A percentile compares a stretch with the other conserved stretches of the same genome.
Evolutionary conservation across 2,797 vertebrate genomes (phyloP).

Genomic region (Phalloptychus januarius): DNA sequence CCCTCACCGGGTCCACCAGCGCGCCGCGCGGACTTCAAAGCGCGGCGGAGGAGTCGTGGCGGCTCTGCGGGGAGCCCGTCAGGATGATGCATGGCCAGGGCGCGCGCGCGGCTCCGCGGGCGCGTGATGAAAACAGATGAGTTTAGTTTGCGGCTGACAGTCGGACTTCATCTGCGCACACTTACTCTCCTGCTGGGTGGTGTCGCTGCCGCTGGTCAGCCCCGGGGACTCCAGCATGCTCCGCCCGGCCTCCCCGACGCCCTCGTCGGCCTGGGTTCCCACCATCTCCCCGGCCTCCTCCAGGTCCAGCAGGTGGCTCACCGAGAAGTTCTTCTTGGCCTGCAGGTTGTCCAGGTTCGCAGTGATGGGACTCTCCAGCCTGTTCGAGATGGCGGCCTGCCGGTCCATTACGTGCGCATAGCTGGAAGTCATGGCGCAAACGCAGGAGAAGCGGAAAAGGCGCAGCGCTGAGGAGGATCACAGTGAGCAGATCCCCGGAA

Average conservation of each 20-base stretch:
- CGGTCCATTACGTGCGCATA: slow-evolving; percentile 96
- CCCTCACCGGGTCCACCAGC: slow-evolving; percentile 58
- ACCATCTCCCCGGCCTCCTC: slow-evolving; percentile 95
- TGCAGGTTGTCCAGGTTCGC: slow-evolving; percentile 93
- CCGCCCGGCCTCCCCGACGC: slow-evolving; percentile 89
- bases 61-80: slow-evolving; percentile 50
- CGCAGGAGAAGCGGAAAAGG: slow-evolving; percentile 38
- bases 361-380: slow-evolving; percentile 90
- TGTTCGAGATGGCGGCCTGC: slow-evolving; percentile 87
- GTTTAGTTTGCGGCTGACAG: not conserved
- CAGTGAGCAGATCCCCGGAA: slow-evolving; percentile 56
- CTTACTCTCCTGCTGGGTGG: slow-evolving; percentile 98
- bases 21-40: slow-evolving; percentile 67
- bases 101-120: slow-evolving; percentile 43
- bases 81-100: slow-evolving; percentile 58
- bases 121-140: slow-evolving; percentile 48
- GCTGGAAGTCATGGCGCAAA: slow-evolving; percentile 92
- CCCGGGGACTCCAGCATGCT: slow-evolving; percentile 95
- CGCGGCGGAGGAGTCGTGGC: slow-evolving; percentile 68
- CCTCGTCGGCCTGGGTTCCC: slow-evolving; percentile 90
- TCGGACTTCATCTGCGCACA: slow-evolving; percentile 39
- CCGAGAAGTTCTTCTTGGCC: slow-evolving; percentile 98
- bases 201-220: slow-evolving; percentile 96
- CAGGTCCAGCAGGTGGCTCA: slow-evolving; percentile 98
- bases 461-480: slow-evolving; percentile 22